phyloP scores from a whole-genome alignment of 2,888 invertebrate species.

The Alviniconcha strummeri region DNA sequence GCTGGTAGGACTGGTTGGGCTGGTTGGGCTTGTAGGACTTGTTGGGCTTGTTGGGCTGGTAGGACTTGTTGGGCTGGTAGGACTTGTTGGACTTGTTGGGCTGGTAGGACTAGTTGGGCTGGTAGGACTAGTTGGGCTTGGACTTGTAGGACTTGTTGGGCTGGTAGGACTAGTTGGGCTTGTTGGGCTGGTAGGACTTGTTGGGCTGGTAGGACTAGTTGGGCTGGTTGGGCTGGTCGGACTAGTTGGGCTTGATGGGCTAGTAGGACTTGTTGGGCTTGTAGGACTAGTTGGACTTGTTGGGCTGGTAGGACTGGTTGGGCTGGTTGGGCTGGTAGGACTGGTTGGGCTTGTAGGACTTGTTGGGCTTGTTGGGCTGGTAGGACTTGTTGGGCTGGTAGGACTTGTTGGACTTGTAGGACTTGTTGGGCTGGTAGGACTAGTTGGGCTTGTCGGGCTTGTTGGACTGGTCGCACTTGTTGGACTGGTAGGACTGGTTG shows the following conservation, averaged over 20 bases:
- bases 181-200: slow-evolving; percentile 8
- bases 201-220: not conserved
- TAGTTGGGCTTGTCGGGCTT: not conserved
- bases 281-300: not conserved
- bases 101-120: slow-evolving; percentile 3
- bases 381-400: not conserved
- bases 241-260: not conserved
- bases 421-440: slow-evolving; percentile 1
- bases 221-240: not conserved
- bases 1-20: not conserved
- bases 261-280: not conserved
- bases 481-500: slow-evolving; percentile 1
- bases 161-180: slow-evolving; percentile 13
- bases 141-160: slow-evolving; percentile 8
- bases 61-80: not conserved
- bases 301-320: not conserved
- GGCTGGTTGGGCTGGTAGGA: not conserved
- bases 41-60: slow-evolving; percentile 5
- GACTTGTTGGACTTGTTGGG: not conserved
- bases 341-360: not conserved
- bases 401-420: not conserved
- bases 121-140: slow-evolving; percentile 9
- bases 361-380: not conserved
- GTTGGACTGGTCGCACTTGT: not conserved
- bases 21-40: not conserved